Base-by-base conservation (phyloP, 2,797 vertebrate genomes). In the Rhinella marina region DNA sequence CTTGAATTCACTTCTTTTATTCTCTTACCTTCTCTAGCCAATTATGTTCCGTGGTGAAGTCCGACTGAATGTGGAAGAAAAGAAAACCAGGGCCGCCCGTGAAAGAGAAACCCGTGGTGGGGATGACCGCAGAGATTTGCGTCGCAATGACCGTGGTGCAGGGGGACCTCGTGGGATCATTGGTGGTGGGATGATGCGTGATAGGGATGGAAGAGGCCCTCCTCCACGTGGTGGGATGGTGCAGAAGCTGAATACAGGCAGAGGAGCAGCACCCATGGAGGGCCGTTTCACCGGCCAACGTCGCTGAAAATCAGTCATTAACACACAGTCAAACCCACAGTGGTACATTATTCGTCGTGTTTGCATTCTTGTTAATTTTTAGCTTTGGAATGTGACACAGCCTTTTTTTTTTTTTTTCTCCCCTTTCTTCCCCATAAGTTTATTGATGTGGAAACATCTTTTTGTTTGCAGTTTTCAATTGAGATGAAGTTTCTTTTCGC, bases 11-110 rank as follows among this genome's bases (percentile, higher is more conserved):
- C 7, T 52, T 41, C 6, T 52, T 70, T 70, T 52, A 76, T 89
- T 91, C 87, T 90, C 70, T 61, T 84, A n/a, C 85, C 79, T 90
- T 87, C 23, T 86, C 81, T 95, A 99, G 98, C 98, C 98, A 17
- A 97, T 99, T 91, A 99, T 99, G 97, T 99, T 99, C 90, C 97
- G 97, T 21, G 98, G 97, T 0, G 98, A 99, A 92, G 98, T 99
- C 82, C 97, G 98, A 86, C 95, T 99, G 91, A 99, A 99, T 52
- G 98, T 99, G 82, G 98, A 99, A 90, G 98, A 99, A 94, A 99
- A 99, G 90, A 99, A 99, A 92, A 99, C 97, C 0, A 94, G 98
- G 92, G 97, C 97, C 0, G 96, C 96, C 23, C 96, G 98, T 16
- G 98, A 99, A 59, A 92, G 97, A 52, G 98, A 99, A 91, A 97